Conservation (phyloP, 2,888 invertebrate species). For the Ochropacha duplaris region DNA sequence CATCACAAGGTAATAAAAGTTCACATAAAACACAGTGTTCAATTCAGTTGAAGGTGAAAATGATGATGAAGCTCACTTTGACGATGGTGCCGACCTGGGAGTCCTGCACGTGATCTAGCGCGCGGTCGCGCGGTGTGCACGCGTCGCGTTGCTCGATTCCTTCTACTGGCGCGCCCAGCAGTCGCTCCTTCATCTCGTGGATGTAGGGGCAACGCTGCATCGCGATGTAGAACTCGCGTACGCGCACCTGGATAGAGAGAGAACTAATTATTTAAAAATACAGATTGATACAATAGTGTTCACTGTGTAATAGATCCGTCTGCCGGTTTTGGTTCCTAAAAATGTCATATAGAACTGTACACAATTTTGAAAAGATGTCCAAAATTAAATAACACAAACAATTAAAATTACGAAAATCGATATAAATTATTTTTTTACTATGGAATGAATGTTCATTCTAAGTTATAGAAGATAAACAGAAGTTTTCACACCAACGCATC, state of each 20-base stretch:
- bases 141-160: conserved; percentile 55
- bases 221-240: conserved; percentile 83
- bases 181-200: conserved; percentile 96
- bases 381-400: no score
- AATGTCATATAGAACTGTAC: no score
- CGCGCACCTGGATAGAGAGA: conserved; percentile 64
- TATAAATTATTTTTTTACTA: no score
- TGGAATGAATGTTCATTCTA: no score
- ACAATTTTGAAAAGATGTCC: no score
- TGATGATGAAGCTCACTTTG: conserved; percentile 86
- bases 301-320: no score
- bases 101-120: conserved; percentile 59
- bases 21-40: conserved; percentile 14
- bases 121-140: conserved; percentile 45
- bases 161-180: conserved; percentile 88
- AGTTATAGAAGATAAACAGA: no score
- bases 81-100: conserved; percentile 94
- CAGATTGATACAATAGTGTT: neutral
- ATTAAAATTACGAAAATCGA: no score
- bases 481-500: no score
- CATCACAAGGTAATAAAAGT: neutral
- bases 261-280: neutral
- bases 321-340: no score
- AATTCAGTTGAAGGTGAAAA: conserved; percentile 42
- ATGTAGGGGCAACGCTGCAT: conserved; percentile 96